These are phyloP conservation scores for Propsilocerus akamusi DNA, from an alignment of 1,140 invertebrate genomes.

Conservation along the genomic window DNA sequence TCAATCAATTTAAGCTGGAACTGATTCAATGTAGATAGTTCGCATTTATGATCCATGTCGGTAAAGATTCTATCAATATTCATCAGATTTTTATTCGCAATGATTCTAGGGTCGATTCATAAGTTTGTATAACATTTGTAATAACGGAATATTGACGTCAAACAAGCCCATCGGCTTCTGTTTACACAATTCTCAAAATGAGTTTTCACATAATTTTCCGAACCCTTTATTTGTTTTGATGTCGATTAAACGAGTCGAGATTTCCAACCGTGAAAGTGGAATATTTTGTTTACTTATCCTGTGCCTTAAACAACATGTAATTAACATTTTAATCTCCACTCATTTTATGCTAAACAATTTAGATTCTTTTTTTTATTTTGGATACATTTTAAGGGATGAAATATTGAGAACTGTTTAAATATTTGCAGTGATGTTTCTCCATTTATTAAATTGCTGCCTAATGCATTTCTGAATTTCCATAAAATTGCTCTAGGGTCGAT, in stretches of 20 bases:
- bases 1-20: constrained; percentile 2
- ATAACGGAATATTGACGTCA: no score
- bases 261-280: no score
- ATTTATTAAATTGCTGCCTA: neutral
- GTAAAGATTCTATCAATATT: no score
- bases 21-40: no score
- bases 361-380: neutral
- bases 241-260: neutral
- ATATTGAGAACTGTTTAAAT: neutral
- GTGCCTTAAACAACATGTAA: constrained; percentile 1
- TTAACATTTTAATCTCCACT: constrained; percentile 3
- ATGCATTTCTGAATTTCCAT: neutral
- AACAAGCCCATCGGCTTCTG: no score
- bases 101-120: no score
- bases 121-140: no score
- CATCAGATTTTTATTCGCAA: no score
- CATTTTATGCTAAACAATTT: neutral
- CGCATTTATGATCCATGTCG: no score
- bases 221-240: constrained; percentile 1
- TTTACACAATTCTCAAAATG: neutral
- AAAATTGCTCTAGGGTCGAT: neutral
- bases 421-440: neutral
- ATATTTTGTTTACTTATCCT: neutral
- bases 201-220: neutral
- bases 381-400: constrained; percentile 1